phyloP scores from a whole-genome alignment of 2,113 vertebrate species.

The Saguinus midas region DNA sequence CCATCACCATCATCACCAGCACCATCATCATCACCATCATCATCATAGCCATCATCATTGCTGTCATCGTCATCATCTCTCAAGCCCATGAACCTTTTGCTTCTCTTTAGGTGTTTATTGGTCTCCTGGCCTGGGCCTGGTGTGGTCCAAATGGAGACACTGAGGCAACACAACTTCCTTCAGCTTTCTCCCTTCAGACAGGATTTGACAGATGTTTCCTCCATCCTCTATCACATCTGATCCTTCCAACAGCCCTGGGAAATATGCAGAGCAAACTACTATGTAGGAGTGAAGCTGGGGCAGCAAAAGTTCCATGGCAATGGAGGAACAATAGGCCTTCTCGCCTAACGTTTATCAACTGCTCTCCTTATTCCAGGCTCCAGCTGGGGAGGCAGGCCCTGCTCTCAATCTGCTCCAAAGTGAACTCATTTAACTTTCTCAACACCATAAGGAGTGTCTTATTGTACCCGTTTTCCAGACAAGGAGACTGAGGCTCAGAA shows the following conservation, averaged over 20 bases:
- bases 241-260: neutral
- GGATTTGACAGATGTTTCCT: neutral
- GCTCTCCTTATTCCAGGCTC: neutral
- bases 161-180: neutral
- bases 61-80: neutral
- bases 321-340: neutral
- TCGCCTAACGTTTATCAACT: neutral
- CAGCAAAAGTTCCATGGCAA: neutral
- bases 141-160: neutral
- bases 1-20: accelerated
- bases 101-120: neutral
- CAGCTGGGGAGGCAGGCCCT: neutral
- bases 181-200: neutral
- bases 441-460: neutral
- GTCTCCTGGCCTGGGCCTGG: neutral
- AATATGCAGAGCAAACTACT: neutral
- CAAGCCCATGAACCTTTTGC: neutral
- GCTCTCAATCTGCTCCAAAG: neutral
- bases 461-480: neutral
- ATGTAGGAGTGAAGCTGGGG: neutral
- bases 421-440: neutral
- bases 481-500: neutral
- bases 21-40: neutral
- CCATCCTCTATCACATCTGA: neutral
- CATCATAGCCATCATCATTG: neutral